Conservation (phyloP, 1,140 invertebrate species). For the Lysiphlebus fabarum region DNA sequence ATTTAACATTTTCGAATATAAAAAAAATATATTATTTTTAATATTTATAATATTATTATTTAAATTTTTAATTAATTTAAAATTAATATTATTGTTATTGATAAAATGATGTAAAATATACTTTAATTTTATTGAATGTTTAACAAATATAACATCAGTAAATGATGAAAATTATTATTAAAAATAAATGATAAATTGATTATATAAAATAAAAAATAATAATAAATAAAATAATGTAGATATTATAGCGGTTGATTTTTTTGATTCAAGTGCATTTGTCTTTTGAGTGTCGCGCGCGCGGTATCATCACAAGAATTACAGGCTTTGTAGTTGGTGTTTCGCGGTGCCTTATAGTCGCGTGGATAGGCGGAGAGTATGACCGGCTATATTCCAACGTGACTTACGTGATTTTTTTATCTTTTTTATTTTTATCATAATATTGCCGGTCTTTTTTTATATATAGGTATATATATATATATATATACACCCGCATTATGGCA, state of each 20-base stretch:
- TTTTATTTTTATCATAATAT: background rate
- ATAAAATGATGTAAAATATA: background rate
- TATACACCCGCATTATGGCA: too few relatives aligned
- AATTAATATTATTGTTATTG: background rate
- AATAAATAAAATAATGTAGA: background rate
- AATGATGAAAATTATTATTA: too few relatives aligned
- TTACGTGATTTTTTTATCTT: slow-evolving; percentile 12
- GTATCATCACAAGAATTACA: slow-evolving; percentile 51
- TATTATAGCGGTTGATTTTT: slow-evolving; percentile 14
- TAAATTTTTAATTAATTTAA: background rate
- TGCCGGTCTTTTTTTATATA: too few relatives aligned
- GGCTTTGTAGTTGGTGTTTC: slow-evolving; percentile 35
- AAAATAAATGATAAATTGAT: background rate
- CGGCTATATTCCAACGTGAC: slow-evolving; percentile 28
- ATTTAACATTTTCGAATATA: too few relatives aligned
- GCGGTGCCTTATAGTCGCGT: slow-evolving; percentile 45
- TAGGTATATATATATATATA: too few relatives aligned
- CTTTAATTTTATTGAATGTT: background rate
- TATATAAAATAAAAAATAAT: background rate
- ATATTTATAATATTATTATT: too few relatives aligned
- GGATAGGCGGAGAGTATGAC: slow-evolving; percentile 42
- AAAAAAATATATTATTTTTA: too few relatives aligned
- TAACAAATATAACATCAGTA: too few relatives aligned
- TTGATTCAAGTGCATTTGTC: slow-evolving; percentile 39
- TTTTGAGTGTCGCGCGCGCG: slow-evolving; percentile 43